Evolutionary conservation across 2,797 vertebrate species (phyloP), one percentile per base, ranked within the genome.

Genomic region (Pteronotus mesoamericanus): DNA sequence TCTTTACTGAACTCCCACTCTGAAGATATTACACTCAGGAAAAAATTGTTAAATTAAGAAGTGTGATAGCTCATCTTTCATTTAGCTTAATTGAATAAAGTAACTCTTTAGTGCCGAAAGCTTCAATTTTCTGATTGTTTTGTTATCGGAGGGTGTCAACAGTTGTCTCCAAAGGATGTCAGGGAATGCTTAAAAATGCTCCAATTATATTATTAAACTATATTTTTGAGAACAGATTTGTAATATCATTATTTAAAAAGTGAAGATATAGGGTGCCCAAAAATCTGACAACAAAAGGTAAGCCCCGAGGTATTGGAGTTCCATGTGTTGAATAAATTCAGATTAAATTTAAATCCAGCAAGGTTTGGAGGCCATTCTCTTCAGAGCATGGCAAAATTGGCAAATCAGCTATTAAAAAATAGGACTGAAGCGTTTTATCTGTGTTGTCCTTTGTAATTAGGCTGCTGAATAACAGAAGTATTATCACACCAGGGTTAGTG

Each of bases 401-500:
- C 98, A 98, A 97, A 95, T 97, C 87, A 75, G 96, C 97, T 97
- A 94, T 97, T 98, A 98, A 98, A 97, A 98, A 98, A 97, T 96
- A 96, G 97, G 96, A 97, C 98, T 98, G 98, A 97, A 97, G 44
- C 98, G 98, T 98, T 98, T 98, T 98, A 98, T 98, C 98, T 98
- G 97, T 97, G 98, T 98, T 98, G 98, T 98, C 98, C 99, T 98
- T 99, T 98, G 98, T 99, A 99, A 99, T 99, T 99, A 99, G 98
- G 98, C 98, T 99, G 99, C 98, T 99, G 99, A 99, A 99, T 99
- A 99, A 99, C 98, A 99, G 98, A 99, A 99, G 99, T 99, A 99
- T 99, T 99, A 99, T 99, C 99, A 99, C 99, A 98, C 98, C 98
- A 99, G 98, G 99, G 98, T 98, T 98, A 99, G 99, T 99, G 99